Evolutionary conservation across 2,113 vertebrate species (phyloP).

Genomic region (Cariama cristata): DNA sequence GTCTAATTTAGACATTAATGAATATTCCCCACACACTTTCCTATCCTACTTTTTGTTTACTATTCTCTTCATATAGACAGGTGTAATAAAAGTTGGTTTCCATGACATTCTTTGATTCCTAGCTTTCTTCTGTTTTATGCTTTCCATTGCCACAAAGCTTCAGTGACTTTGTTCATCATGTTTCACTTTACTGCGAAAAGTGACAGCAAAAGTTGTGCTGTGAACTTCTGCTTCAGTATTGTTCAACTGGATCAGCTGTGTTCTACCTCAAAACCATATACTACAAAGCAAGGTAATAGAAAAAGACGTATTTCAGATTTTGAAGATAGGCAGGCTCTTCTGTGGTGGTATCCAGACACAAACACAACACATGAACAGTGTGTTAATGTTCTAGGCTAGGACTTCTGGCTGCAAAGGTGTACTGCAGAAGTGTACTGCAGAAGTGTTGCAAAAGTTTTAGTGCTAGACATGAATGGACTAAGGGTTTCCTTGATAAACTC

Average conservation of each 20-base stretch:
- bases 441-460: not conserved
- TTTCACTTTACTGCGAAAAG: not conserved
- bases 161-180: not conserved
- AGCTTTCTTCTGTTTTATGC: not conserved
- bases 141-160: not conserved
- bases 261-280: not conserved
- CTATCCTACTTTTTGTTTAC: not conserved
- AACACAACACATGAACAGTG: not conserved
- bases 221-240: not conserved
- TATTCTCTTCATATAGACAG: not conserved
- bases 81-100: not conserved
- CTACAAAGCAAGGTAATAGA: not conserved
- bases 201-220: not conserved
- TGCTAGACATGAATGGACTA: not conserved
- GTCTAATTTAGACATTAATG: not conserved
- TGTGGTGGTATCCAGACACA: accelerated
- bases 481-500: not conserved
- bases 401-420: not conserved
- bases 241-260: not conserved
- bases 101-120: not conserved
- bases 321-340: not conserved
- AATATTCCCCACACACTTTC: not conserved
- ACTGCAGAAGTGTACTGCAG: not conserved
- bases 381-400: not conserved
- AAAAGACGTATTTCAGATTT: not conserved